Base-by-base conservation (phyloP, 1,140 invertebrate species). In the Philotrypesis tridentata region DNA sequence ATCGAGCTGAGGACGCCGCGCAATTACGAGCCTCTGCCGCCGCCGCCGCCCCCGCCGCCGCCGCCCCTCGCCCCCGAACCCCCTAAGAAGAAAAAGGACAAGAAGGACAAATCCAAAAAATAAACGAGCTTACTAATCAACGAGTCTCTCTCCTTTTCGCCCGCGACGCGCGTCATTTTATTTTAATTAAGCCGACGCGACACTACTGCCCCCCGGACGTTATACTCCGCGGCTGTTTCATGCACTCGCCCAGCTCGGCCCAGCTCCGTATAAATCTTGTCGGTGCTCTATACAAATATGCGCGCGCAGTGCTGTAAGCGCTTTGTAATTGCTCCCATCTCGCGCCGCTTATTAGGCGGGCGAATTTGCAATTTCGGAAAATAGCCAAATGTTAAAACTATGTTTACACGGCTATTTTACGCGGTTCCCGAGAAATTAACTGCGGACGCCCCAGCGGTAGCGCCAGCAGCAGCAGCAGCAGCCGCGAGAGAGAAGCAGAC, bases 1-100 rank as follows among this genome's bases (percentile, higher is more conserved):
- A 85, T 90, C 61, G 87, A 90, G 85, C 84, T 89, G 48, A 88
- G 87, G 40, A 84, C 85, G n/a, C 85, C 89, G 3, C 82, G 89
- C 82, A 90, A 90, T 89, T 90, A 90, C 83, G 80, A 79, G 33
- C 89, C 89, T 8, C 70, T 88, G 61, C n/a, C n/a, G 82, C 85
- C 0, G 76, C 85, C 8, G 21, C 79, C 70, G 3, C 84, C 86
- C 61, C 37, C 82, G n/a, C 85, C 85, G 37, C 79, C 86, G 33
- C 83, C 84, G 14, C 83, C 84, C 23, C 84, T 80, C 72, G 67
- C 73, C 48, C 31, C 12, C 79, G 33, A n/a, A n/a, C n/a, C n/a
- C n/a, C 40, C 72, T 68, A 12, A 17, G 29, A 80, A 79, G 72
- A 29, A 23, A 40, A 43, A 55, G 7, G 29, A 11, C 67, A 65